phyloP scores from a whole-genome alignment of 2,888 invertebrate species.

The Leptothorax acervorum region DNA sequence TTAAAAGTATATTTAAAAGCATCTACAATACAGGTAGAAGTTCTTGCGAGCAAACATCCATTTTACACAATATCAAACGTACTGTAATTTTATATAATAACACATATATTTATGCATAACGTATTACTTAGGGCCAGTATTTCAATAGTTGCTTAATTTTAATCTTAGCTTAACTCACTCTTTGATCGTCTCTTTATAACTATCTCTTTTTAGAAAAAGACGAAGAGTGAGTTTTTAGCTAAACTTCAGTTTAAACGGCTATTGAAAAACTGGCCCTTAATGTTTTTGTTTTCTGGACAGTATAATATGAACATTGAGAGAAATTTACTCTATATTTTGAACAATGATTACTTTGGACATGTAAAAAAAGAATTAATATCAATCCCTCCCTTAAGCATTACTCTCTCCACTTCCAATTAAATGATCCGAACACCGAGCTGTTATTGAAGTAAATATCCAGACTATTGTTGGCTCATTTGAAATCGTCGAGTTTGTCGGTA shows the following conservation, averaged over 20 bases:
- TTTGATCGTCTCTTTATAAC: too few relatives aligned
- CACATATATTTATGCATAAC: not conserved
- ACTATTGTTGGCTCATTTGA: not conserved
- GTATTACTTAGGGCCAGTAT: not conserved
- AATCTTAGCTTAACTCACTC: too few relatives aligned
- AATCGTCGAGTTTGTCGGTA: conserved; percentile 13
- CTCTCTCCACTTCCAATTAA: not conserved
- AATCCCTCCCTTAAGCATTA: not conserved
- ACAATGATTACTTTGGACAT: not conserved
- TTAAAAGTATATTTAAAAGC: not conserved
- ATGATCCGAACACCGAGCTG: not conserved
- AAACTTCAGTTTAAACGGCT: too few relatives aligned
- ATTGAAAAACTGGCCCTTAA: too few relatives aligned
- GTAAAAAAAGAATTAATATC: not conserved
- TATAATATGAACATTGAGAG: not conserved
- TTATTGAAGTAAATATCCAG: conserved; percentile 4
- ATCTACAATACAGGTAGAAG: not conserved
- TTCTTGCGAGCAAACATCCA: not conserved
- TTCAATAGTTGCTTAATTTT: too few relatives aligned
- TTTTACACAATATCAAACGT: not conserved
- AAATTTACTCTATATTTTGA: not conserved
- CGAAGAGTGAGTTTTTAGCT: too few relatives aligned
- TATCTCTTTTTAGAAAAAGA: too few relatives aligned
- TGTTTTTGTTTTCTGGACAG: not conserved
- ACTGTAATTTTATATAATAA: not conserved